Conservation (phyloP, 2,797 vertebrate species). For the Tokudaia muenninki region DNA sequence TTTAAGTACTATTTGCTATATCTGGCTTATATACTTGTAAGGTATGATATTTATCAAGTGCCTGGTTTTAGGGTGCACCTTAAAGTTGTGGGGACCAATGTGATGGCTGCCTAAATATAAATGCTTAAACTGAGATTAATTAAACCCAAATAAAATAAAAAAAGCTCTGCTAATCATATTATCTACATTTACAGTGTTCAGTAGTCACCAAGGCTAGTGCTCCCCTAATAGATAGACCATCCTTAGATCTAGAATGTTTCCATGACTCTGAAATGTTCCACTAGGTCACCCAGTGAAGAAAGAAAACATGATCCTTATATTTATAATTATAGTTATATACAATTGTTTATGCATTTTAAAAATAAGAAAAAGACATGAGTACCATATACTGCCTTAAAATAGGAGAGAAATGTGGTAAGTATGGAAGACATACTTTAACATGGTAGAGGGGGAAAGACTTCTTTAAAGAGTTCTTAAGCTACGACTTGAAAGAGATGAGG, state of each 20-base stretch:
- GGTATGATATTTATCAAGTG: neutral
- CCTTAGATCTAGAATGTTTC: neutral
- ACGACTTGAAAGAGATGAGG: neutral
- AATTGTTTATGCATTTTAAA: neutral
- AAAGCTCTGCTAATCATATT: neutral
- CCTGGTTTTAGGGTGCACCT: neutral
- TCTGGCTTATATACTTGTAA: neutral
- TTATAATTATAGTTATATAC: neutral
- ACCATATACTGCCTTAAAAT: neutral
- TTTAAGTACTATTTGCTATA: neutral
- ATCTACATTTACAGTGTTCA: neutral
- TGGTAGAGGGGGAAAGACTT: neutral
- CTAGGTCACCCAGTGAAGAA: neutral
- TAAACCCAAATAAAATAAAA: neutral
- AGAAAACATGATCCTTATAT: neutral
- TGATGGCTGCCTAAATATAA: neutral
- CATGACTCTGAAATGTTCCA: neutral
- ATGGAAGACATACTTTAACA: neutral
- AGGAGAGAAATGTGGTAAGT: neutral
- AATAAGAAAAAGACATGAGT: neutral
- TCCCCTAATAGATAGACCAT: neutral
- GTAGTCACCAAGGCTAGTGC: too few relatives aligned
- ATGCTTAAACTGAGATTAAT: constrained; percentile 9
- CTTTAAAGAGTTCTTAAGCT: neutral
- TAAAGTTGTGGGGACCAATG: neutral